A percentile compares a stretch with the other conserved stretches of the same genome.
phyloP scores from a whole-genome alignment of 2,113 vertebrate species.

The Eubucco bourcierii region DNA sequence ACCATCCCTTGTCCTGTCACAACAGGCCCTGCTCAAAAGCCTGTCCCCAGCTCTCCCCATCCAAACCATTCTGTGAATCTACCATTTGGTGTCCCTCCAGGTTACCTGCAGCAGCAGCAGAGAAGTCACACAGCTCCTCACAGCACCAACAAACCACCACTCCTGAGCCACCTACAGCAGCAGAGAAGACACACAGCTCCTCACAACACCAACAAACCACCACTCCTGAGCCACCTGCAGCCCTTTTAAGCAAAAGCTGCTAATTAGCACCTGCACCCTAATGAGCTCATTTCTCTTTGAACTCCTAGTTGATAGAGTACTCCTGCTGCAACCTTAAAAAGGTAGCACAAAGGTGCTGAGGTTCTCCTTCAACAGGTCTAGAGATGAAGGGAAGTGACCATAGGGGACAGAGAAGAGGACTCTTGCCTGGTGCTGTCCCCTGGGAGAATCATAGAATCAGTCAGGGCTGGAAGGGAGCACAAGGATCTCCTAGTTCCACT shows the following conservation, averaged over 20 bases:
- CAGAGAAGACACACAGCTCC: not conserved
- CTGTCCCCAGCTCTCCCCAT: not conserved
- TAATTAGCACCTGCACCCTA: not conserved
- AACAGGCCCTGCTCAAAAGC: too few relatives aligned
- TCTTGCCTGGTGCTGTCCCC: not conserved
- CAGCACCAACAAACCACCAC: not conserved
- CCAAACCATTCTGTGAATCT: not conserved
- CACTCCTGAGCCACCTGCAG: accelerated
- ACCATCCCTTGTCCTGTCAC: too few relatives aligned
- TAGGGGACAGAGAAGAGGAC: not conserved
- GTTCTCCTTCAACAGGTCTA: not conserved
- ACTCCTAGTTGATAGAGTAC: not conserved
- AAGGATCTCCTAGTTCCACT: too few relatives aligned
- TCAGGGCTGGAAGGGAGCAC: too few relatives aligned
- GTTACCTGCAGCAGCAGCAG: too few relatives aligned
- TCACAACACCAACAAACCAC: not conserved
- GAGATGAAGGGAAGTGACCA: not conserved
- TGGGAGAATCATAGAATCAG: not conserved
- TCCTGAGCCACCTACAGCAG: not conserved
- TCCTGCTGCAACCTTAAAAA: not conserved
- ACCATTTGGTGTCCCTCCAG: not conserved
- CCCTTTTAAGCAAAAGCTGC: not conserved
- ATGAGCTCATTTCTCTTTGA: not conserved
- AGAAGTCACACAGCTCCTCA: accelerated
- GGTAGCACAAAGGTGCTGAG: not conserved